A percentile compares a stretch with the other conserved stretches of the same genome.
Evolutionary conservation across 2,888 invertebrate genomes (phyloP).

Genomic region (Synergus itoensis): DNA sequence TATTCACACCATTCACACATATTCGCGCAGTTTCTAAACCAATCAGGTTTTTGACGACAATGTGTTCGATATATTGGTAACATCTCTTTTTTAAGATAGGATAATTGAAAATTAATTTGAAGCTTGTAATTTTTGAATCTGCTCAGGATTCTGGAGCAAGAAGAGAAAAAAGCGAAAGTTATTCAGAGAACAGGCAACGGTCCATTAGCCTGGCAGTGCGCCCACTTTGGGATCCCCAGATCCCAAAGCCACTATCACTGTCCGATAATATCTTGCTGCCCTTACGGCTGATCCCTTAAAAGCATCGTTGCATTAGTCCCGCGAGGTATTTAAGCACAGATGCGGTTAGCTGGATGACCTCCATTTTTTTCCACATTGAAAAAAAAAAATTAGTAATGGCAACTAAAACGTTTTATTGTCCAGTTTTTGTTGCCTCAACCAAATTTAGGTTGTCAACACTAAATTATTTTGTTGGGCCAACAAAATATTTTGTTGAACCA

Average conservation of each 20-base stretch:
- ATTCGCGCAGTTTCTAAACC: too few relatives aligned
- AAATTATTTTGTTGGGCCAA: too few relatives aligned
- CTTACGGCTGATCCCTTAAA: conserved; percentile 63
- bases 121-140: background rate
- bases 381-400: too few relatives aligned
- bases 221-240: background rate
- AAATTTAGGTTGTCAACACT: too few relatives aligned
- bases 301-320: conserved; percentile 60
- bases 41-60: too few relatives aligned
- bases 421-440: too few relatives aligned
- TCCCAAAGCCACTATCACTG: conserved; percentile 51
- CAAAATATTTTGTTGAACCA: too few relatives aligned
- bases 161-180: background rate
- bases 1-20: too few relatives aligned
- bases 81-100: too few relatives aligned
- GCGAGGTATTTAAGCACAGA: conserved; percentile 52
- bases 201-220: background rate
- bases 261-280: conserved; percentile 63
- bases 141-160: background rate
- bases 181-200: background rate
- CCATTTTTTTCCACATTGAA: background rate
- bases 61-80: too few relatives aligned
- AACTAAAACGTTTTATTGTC: too few relatives aligned
- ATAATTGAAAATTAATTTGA: background rate
- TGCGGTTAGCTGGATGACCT: conserved; percentile 2